phyloP scores from a whole-genome alignment of 2,888 invertebrate genomes.

The Gastracanthus pulcherrimus region DNA sequence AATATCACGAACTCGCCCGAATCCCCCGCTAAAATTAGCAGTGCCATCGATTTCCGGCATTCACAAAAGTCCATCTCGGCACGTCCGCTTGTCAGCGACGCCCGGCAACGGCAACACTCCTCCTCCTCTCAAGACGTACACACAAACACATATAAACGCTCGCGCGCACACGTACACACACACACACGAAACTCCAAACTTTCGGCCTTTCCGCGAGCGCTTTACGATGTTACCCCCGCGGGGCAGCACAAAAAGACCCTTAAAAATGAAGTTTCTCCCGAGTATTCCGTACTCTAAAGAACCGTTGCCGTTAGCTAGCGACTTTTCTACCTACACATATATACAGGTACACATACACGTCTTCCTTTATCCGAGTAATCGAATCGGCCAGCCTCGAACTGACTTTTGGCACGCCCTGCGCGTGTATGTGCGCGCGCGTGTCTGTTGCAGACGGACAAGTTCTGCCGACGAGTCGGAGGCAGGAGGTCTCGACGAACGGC shows the following conservation, averaged over 20 bases:
- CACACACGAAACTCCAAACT: not conserved
- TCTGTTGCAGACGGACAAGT: slow-evolving; percentile 89
- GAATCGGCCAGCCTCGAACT: slow-evolving; percentile 7
- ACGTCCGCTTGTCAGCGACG: not conserved
- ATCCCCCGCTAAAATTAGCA: not conserved
- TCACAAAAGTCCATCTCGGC: not conserved
- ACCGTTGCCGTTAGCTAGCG: not conserved
- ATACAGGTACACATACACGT: no score
- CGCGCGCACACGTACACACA: not conserved
- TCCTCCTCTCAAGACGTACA: not conserved
- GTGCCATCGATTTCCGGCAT: not conserved
- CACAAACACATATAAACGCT: no score
- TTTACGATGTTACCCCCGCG: slow-evolving; percentile 36
- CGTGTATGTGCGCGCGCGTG: no score
- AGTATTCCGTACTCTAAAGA: no score
- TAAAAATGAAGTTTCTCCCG: not conserved
- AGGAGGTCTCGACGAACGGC: slow-evolving; percentile 91
- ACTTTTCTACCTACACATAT: no score
- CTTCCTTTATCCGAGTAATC: slow-evolving; percentile 18
- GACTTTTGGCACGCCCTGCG: not conserved
- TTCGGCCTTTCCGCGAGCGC: slow-evolving; percentile 28
- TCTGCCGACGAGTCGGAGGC: slow-evolving; percentile 92
- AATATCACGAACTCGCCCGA: not conserved
- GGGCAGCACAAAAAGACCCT: not conserved
- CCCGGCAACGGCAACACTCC: not conserved